These are phyloP conservation scores for Thunnus thynnus DNA, from an alignment of 2,113 vertebrate species.

Conservation along the genomic window DNA sequence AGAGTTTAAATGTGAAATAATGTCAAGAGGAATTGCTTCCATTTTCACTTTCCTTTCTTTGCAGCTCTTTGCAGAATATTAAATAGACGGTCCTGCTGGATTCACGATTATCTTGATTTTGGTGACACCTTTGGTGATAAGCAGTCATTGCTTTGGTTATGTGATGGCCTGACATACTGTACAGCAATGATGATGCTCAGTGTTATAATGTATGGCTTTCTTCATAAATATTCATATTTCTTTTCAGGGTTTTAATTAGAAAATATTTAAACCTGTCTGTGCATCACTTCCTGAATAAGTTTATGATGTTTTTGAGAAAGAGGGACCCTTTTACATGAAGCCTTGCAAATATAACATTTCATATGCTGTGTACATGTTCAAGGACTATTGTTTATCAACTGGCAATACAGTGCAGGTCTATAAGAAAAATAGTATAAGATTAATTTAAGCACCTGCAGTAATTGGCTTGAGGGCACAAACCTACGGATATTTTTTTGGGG, in stretches of 20 bases:
- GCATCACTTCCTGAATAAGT: not conserved
- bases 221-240: not conserved
- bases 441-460: not conserved
- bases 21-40: constrained; percentile 86
- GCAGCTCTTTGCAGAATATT: not conserved
- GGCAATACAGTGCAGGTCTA: not conserved
- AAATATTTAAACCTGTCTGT: not conserved
- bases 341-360: not conserved
- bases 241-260: not conserved
- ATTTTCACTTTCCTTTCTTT: constrained; percentile 66
- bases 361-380: not conserved
- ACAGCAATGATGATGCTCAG: not conserved
- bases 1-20: constrained; percentile 89
- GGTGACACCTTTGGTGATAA: constrained; percentile 15
- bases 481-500: too few species aligned
- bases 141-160: constrained; percentile 6
- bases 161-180: not conserved
- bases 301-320: not conserved
- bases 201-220: not conserved
- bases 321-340: not conserved
- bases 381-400: not conserved
- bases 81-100: not conserved
- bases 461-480: not conserved
- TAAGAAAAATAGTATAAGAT: not conserved
- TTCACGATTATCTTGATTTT: not conserved